These are phyloP conservation scores for Meda fulgida DNA, from an alignment of 2,797 vertebrate genomes.

Conservation along the genomic window DNA sequence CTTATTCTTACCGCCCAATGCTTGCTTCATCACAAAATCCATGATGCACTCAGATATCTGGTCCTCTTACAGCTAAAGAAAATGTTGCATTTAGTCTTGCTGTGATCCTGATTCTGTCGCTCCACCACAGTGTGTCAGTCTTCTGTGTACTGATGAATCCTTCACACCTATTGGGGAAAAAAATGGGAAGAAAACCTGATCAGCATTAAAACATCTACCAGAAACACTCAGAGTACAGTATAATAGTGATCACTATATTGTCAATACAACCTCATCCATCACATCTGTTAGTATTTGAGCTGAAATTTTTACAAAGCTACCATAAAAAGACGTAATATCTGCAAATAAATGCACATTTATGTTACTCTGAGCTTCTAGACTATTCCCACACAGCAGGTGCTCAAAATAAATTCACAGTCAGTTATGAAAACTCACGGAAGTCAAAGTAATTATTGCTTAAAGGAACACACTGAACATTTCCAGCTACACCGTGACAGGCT, in stretches of 20 bases:
- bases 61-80: conserved; percentile 69
- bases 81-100: conserved; percentile 78
- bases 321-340: neutral
- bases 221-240: neutral
- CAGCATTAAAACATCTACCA: neutral
- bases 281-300: neutral
- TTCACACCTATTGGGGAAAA: conserved; percentile 47
- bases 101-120: conserved; percentile 37
- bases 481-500: neutral
- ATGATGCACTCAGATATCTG: conserved; percentile 76
- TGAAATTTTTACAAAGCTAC: neutral
- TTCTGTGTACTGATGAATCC: conserved; percentile 22
- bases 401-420: neutral
- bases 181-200: neutral
- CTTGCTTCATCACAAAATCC: conserved; percentile 99
- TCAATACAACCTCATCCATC: conserved; percentile 9
- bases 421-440: neutral
- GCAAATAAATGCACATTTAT: conserved; percentile 10
- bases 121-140: conserved; percentile 47
- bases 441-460: conserved; percentile 7
- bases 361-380: neutral
- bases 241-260: neutral
- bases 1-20: conserved; percentile 84
- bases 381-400: conserved; percentile 2
- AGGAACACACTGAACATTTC: neutral